Percentiles rank a stretch among this genome's conserved stretches.
phyloP scores from a whole-genome alignment of 30 jellyfish, hydroid and myxozoan species.

The Aurelia aurita region DNA sequence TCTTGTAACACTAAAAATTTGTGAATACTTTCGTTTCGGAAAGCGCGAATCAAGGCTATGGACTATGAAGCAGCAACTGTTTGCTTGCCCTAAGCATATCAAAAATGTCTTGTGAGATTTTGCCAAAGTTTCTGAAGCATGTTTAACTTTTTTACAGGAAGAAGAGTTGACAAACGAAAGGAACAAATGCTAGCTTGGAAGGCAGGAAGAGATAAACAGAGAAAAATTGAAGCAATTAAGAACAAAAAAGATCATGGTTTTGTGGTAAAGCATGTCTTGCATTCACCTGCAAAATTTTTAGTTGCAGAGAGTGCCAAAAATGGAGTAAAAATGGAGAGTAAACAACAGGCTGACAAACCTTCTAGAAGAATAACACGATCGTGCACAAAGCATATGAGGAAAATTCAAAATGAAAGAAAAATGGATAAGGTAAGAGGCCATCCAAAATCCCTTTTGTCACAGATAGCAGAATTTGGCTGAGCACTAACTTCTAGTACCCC shows the following conservation, averaged over 20 bases:
- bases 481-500: too few relatives aligned
- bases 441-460: neutral
- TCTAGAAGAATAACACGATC: conserved; percentile 15
- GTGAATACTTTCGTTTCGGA: too few relatives aligned
- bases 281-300: conserved; percentile 49
- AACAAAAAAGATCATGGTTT: conserved; percentile 2
- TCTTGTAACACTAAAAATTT: too few relatives aligned
- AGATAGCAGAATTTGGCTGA: too few relatives aligned
- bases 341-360: neutral
- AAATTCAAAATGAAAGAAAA: neutral
- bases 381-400: neutral
- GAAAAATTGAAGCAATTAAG: conserved; percentile 5
- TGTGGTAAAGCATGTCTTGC: conserved; percentile 56
- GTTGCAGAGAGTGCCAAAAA: neutral
- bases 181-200: conserved; percentile 44
- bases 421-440: neutral
- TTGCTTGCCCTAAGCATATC: neutral
- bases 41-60: too few relatives aligned
- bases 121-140: neutral
- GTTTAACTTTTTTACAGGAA: neutral
- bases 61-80: too few relatives aligned
- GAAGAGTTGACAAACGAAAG: conserved; percentile 21
- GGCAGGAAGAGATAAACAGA: conserved; percentile 21
- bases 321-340: neutral
- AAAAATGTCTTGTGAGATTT: too few relatives aligned